Conservation (phyloP, 2,888 invertebrate species). For the Chorisops tibialis region DNA sequence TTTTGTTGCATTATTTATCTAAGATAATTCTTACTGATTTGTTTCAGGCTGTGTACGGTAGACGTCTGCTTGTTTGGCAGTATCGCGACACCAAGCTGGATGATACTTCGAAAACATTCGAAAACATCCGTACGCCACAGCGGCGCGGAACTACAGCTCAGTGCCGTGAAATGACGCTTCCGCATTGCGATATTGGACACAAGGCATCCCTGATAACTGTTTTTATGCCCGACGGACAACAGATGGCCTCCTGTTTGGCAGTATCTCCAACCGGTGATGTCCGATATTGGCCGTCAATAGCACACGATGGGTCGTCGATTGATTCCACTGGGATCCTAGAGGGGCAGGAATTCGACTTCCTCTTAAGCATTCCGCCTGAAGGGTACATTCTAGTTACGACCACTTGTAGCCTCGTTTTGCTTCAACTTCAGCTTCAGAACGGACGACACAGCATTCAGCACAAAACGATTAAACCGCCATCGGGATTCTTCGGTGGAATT, state of each 20-base stretch:
- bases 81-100: constrained; percentile 54
- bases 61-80: constrained; percentile 84
- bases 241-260: constrained; percentile 81
- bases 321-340: constrained; percentile 84
- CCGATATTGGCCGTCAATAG: constrained; percentile 87
- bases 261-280: constrained; percentile 91
- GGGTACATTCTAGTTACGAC: constrained; percentile 88
- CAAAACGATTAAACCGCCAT: constrained; percentile 67
- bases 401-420: constrained; percentile 78
- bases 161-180: constrained; percentile 81
- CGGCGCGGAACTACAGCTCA: constrained; percentile 55
- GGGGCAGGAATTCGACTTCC: constrained; percentile 79
- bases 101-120: constrained; percentile 38
- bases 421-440: constrained; percentile 60
- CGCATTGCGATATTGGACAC: constrained; percentile 89
- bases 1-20: too few species aligned
- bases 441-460: constrained; percentile 69
- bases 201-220: constrained; percentile 79
- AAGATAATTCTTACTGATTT: not conserved
- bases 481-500: constrained; percentile 84
- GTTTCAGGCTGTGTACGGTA: constrained; percentile 76
- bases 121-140: constrained; percentile 51
- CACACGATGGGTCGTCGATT: constrained; percentile 79
- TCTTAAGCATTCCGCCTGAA: constrained; percentile 64
- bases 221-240: constrained; percentile 59